Conservation (phyloP, 2,113 vertebrate species). For the Panurus biarmicus region DNA sequence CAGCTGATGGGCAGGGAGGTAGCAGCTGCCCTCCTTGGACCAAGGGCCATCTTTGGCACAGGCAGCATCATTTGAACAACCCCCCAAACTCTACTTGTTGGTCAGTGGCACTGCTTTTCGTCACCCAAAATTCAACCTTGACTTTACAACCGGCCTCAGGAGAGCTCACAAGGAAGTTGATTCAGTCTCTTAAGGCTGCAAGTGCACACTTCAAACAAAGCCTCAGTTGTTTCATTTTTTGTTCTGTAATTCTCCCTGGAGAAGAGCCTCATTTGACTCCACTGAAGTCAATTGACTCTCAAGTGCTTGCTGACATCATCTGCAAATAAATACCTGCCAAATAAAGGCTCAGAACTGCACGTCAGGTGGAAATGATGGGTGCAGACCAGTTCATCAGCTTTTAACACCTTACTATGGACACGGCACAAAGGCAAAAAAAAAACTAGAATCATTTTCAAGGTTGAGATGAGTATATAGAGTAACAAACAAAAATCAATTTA, state of each 20-base stretch:
- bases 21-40: not conserved
- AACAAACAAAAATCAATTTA: not conserved
- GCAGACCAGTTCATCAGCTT: not conserved
- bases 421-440: not conserved
- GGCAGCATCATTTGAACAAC: fast-evolving
- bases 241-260: not conserved
- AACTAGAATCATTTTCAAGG: not conserved
- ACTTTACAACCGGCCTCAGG: not conserved
- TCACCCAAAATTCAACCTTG: not conserved
- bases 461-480: not conserved
- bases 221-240: not conserved
- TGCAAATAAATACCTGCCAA: not conserved
- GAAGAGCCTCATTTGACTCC: not conserved
- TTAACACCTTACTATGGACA: not conserved
- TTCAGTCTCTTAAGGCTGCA: not conserved
- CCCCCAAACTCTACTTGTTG: not conserved
- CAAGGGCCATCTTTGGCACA: not conserved
- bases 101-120: not conserved
- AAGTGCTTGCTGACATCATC: not conserved
- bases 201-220: not conserved
- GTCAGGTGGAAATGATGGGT: not conserved
- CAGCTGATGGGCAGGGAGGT: fast-evolving
- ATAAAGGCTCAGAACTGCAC: not conserved
- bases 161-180: not conserved
- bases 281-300: not conserved